Percentiles rank a stretch among this genome's conserved stretches.
phyloP scores from a whole-genome alignment of 2,797 vertebrate genomes.

The Gephyroberyx darwinii region DNA sequence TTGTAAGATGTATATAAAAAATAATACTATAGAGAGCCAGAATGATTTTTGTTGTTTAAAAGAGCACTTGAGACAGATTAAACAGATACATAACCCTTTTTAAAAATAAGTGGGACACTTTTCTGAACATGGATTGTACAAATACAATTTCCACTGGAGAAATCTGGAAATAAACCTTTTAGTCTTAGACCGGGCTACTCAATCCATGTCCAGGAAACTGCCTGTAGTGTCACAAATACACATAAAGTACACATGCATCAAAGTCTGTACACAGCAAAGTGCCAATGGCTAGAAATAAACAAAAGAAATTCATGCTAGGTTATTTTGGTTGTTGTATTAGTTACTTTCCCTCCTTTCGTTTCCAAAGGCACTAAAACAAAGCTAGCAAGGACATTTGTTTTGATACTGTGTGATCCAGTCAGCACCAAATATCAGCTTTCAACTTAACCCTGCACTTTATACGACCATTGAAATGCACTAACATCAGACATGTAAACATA shows the following conservation, averaged over 20 bases:
- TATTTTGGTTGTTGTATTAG: conserved; percentile 77
- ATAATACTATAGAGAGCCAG: conserved; percentile 80
- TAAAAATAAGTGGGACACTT: conserved; percentile 51
- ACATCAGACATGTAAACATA: conserved; percentile 73
- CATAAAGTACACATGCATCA: conserved; percentile 70
- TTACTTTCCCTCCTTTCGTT: conserved; percentile 57
- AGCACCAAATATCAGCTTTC: conserved; percentile 48
- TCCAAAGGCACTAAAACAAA: conserved; percentile 74
- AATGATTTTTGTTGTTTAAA: conserved; percentile 62
- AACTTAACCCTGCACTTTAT: conserved; percentile 60
- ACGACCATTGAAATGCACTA: conserved; percentile 45
- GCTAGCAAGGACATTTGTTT: conserved; percentile 11
- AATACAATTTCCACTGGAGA: conserved; percentile 45
- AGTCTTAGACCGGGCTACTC: conserved; percentile 10
- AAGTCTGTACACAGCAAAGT: conserved; percentile 69
- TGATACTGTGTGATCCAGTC: conserved; percentile 43
- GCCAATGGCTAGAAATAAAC: conserved; percentile 55
- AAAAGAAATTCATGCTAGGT: conserved; percentile 45
- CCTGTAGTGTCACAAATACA: conserved; percentile 77
- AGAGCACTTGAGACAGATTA: conserved; percentile 74
- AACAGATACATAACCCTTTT: conserved; percentile 71
- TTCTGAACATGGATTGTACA: conserved; percentile 47
- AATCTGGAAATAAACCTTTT: conserved; percentile 26
- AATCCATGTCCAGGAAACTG: conserved; percentile 51
- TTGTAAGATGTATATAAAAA: conserved; percentile 78